Base-by-base conservation (phyloP, 2,888 invertebrate species). In the Ceramica pisi region DNA sequence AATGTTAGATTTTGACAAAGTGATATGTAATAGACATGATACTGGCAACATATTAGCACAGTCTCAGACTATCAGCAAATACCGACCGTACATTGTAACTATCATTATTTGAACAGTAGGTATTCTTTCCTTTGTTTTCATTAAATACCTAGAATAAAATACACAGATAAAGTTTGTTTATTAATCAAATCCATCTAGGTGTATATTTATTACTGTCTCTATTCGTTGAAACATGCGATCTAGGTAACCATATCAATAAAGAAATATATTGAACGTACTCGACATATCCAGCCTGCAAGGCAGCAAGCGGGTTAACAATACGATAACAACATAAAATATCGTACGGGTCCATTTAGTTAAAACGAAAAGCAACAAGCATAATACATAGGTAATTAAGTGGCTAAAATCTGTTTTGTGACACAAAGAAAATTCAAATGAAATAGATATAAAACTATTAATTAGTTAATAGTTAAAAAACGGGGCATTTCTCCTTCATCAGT, bases 71-170 rank as follows among this genome's bases (percentile, higher is more conserved):
- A 44, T 56, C 50, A 60, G 75, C 63, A 56, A 51, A 41, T 41
- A 51, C 38, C 38, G 51, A 21, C 14, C 21, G 38, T 51, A 38
- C 9, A 12, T 19, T 46, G 35, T 48, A 46, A 38, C 21, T 57
- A 75, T 75, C 56, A 51, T 50, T 79, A 56, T 38, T 19, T 19
- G 26, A 44, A 50, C 21, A 53, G 14, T n/a, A n/a, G n/a, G n/a
- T 10, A 31, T 21, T 46, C 12, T 69, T 50, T 26, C n/a, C 8
- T 19, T 26, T 50, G 16, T 50, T n/a, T 9, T 16, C 23, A 19
- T 16, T n/a, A 1, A n/a, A 59, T 10, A 35, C 41, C 7, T 31
- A 31, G 0, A 48, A 23, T 19, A 21, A 46, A 62, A 41, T 12
- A 10, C 14, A 21, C n/a, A 16, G 16, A 23, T 3, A 12, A 44